Evolutionary conservation across 2,888 invertebrate genomes (phyloP), one percentile per base, ranked within the genome.

Genomic region (Eumerus sabulonum): DNA sequence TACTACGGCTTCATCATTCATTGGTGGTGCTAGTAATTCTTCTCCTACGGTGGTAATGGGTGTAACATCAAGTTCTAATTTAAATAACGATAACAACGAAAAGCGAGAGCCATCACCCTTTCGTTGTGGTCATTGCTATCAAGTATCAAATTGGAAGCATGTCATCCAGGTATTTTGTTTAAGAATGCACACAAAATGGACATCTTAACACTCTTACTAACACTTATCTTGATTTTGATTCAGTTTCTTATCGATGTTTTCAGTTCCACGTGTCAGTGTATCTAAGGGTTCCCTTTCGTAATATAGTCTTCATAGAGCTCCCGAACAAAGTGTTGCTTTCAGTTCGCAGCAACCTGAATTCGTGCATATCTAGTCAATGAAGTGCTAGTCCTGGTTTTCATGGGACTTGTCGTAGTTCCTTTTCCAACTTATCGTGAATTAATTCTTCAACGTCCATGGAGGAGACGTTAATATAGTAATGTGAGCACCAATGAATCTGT

Each of bases 131-230:
- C 94, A 94, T 90, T 94, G 94, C 90, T 93, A 93, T 90, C 94
- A 94, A 90, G 91, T 93, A 87, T 94, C 94, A 84, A 94, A 94
- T 90, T 94, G 94, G 94, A 94, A 94, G 92, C 94, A 94, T 91
- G 94, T 94, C 87, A 94, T 94, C 90, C 94, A 94, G 93, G 94
- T 94, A 92, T 88, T 86, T 90, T 84, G 85, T 73, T 68, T 68
- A 74, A 79, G 56, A 67, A 45, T 45, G 14, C 45, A 53, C 53
- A 53, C 53, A 74, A 79, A 79, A 67, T 74, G 68, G 79, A 79
- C 74, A 79, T 76, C 51, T 50, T 56, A 67, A 68, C 72, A 64
- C 44, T 51, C 47, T 14, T 60, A 76, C 70, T 70, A 70, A 76
- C 70, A 63, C 36, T 40, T 62, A 38, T 50, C 54, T 48, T 62